Percentiles rank a stretch among this genome's conserved stretches.
phyloP scores from a whole-genome alignment of 2,888 invertebrate species.

The Synanthedon vespiformis region DNA sequence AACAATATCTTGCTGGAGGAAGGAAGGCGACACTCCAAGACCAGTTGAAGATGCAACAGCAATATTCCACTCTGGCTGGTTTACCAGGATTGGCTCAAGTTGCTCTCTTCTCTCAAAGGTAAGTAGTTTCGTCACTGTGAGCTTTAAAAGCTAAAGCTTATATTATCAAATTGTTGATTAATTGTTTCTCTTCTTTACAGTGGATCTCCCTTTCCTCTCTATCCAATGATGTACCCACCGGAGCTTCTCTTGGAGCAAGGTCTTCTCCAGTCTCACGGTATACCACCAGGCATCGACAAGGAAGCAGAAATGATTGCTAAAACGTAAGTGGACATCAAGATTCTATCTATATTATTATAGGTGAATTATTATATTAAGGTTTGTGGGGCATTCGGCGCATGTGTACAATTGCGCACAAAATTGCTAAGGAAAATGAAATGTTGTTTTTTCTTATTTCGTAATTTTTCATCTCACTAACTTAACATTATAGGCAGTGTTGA shows the following conservation, averaged over 20 bases:
- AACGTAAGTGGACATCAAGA: conserved; percentile 22
- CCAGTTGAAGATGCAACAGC: conserved; percentile 62
- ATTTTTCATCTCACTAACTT: no score
- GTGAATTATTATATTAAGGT: no score
- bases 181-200: conserved; percentile 20
- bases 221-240: conserved; percentile 66
- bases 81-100: conserved; percentile 58
- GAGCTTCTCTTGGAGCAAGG: conserved; percentile 59
- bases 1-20: conserved; percentile 60
- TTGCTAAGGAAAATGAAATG: no score
- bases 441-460: no score
- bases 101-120: conserved; percentile 62
- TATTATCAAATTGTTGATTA: background rate
- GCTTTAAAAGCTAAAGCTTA: background rate
- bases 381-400: no score
- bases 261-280: conserved; percentile 66
- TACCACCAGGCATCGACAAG: conserved; percentile 59
- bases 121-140: conserved; percentile 11
- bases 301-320: conserved; percentile 64
- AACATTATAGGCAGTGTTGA: no score
- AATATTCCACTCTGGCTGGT: conserved; percentile 56
- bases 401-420: no score
- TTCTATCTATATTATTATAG: no score
- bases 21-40: conserved; percentile 56
- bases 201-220: conserved; percentile 59